Evolutionary conservation across 2,888 invertebrate genomes (phyloP).

Genomic region (Anthophora plumipes): DNA sequence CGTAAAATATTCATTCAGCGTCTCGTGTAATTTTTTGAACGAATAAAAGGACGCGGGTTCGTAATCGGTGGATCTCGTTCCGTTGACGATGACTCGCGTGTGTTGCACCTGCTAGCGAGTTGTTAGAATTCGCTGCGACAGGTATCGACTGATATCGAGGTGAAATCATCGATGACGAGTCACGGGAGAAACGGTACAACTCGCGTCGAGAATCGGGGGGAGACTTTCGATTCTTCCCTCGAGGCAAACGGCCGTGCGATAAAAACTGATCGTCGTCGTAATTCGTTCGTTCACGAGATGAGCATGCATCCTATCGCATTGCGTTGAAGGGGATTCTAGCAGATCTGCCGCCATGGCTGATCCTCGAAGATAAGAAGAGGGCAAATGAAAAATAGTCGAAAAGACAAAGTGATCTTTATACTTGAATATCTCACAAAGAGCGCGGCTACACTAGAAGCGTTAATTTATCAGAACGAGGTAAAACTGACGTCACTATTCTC

Average conservation of each 20-base stretch:
- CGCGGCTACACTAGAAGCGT: constrained; percentile 2
- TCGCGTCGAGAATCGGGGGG: constrained; percentile 36
- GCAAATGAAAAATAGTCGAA: background rate
- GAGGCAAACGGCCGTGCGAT: background rate
- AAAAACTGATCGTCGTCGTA: background rate
- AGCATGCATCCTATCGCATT: too few relatives aligned
- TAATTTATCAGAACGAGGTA: constrained; percentile 40
- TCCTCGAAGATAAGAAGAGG: too few relatives aligned
- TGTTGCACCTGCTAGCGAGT: constrained; percentile 2
- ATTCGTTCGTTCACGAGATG: background rate
- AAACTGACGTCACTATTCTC: constrained; percentile 4
- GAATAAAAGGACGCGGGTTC: background rate
- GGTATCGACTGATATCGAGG: constrained; percentile 54
- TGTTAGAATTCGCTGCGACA: constrained; percentile 3
- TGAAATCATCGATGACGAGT: constrained; percentile 76
- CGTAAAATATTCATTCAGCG: background rate
- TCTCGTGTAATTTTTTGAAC: too few relatives aligned
- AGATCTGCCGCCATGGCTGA: too few relatives aligned
- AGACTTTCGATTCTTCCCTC: constrained; percentile 68
- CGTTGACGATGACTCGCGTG: background rate
- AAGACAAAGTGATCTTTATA: background rate
- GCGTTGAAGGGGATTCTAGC: too few relatives aligned
- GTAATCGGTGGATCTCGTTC: background rate
- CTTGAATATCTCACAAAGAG: background rate
- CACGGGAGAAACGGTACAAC: constrained; percentile 61